phyloP scores from a whole-genome alignment of 2,797 vertebrate genomes.

The Manis crassicaudata region DNA sequence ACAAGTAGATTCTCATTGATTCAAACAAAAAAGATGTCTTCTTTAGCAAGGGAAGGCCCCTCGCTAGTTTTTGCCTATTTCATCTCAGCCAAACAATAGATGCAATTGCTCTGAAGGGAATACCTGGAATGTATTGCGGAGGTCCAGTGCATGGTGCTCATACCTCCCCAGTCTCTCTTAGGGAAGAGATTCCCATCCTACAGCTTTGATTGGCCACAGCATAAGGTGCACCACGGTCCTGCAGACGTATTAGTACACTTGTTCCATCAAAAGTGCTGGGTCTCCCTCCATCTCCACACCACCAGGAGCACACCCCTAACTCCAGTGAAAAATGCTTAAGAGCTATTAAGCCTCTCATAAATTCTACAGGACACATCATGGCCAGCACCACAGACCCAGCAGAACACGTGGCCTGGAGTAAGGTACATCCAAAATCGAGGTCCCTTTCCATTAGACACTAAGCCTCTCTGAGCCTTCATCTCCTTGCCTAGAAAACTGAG shows the following conservation, averaged over 20 bases:
- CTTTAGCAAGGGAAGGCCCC: background rate
- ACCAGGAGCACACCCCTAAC: no score
- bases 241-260: background rate
- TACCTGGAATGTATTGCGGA: rapidly evolving
- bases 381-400: background rate
- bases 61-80: background rate
- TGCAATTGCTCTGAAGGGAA: background rate
- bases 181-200: background rate
- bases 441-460: background rate
- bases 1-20: background rate
- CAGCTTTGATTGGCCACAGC: background rate
- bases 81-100: background rate
- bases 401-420: background rate
- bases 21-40: background rate
- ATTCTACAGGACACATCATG: rapidly evolving
- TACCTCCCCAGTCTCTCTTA: background rate
- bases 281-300: background rate
- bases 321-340: background rate
- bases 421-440: background rate
- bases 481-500: background rate
- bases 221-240: rapidly evolving
- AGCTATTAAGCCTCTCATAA: rapidly evolving
- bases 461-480: background rate
- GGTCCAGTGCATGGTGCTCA: no score
- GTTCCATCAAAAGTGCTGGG: background rate